Evolutionary conservation across 2,888 invertebrate species (phyloP), one percentile per base, ranked within the genome.

Genomic region (Orchestes rusci): DNA sequence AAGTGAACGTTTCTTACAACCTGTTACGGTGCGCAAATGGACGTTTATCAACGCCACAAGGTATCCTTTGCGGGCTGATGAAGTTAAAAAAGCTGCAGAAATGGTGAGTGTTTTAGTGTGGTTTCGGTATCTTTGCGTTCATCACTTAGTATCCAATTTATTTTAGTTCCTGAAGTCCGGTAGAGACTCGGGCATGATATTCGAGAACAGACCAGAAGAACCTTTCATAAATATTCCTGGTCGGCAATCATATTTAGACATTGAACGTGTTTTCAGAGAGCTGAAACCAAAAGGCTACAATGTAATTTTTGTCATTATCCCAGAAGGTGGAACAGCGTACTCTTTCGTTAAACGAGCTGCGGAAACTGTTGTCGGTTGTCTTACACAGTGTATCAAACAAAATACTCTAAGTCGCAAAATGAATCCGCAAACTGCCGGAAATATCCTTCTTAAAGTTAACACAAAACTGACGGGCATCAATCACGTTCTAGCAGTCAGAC

Each of bases 391-490:
- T 65, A 73, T 81, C 48, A 82, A 79, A 67, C 54, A 64, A 1
- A 52, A 48, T 1, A 81, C 79, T 0, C 45, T 78, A 15, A n/a
- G n/a, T n/a, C 67, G 53, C 31, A 66, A 65, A 52, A 68, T 82
- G 61, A 82, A 77, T 53, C 57, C 59, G 0, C 72, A 79, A 42
- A 84, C 88, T 0, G 70, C 82, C 1, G 67, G 67, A 1, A 90
- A 89, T 59, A 82, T 90, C 48, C 62, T 88, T 12, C 65, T 87
- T 0, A 43, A 52, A 19, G 52, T 52, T 3, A 88, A 88, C 60
- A 79, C 87, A 0, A 94, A 94, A 67, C 60, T 92, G 43, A 88
- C 87, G 67, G 90, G 91, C 0, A 68, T 77, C 0, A 92, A 92
- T 69, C 88, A 90, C 60, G 31, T 29, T 0, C 55, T 61, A 7